A percentile compares a stretch with the other conserved stretches of the same genome.
phyloP scores from a whole-genome alignment of 2,113 vertebrate species.

The Corythornis madagascariensis region DNA sequence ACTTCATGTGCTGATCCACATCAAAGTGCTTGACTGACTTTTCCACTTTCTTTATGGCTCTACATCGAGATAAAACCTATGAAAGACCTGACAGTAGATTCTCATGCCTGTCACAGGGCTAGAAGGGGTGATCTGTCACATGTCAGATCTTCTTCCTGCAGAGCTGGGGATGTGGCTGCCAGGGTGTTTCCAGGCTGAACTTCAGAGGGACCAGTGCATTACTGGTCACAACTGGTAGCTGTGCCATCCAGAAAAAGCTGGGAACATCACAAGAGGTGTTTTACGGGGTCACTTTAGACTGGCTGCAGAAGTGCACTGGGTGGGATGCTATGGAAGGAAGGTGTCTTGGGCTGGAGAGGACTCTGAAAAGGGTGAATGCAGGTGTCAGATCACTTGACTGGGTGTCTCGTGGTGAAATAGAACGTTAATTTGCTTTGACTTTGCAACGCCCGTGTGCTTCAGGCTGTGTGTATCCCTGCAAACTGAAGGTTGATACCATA shows the following conservation, averaged over 20 bases:
- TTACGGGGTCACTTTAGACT: background rate
- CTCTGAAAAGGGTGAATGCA: background rate
- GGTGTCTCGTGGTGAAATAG: background rate
- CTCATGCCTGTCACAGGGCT: constrained; percentile 9
- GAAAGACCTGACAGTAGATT: constrained; percentile 4
- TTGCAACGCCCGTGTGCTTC: background rate
- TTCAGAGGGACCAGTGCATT: background rate
- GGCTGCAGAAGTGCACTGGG: background rate
- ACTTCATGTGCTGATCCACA: constrained; percentile 1
- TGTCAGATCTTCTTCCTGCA: fast-evolving
- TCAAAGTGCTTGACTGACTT: constrained; percentile 17
- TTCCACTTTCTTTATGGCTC: background rate
- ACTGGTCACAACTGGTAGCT: background rate
- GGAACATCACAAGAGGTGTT: background rate
- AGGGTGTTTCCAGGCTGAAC: fast-evolving
- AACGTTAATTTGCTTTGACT: background rate
- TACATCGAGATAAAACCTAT: background rate
- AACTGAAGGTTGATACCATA: background rate
- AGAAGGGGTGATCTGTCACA: background rate
- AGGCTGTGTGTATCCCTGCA: background rate
- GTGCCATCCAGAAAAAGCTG: background rate
- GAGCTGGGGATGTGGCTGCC: fast-evolving
- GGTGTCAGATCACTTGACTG: background rate
- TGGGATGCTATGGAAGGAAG: background rate
- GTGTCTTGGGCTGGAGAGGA: background rate